Evolutionary conservation across 2,888 invertebrate genomes (phyloP), one percentile per base, ranked within the genome.

Genomic region (Linnaemya vulpina): DNA sequence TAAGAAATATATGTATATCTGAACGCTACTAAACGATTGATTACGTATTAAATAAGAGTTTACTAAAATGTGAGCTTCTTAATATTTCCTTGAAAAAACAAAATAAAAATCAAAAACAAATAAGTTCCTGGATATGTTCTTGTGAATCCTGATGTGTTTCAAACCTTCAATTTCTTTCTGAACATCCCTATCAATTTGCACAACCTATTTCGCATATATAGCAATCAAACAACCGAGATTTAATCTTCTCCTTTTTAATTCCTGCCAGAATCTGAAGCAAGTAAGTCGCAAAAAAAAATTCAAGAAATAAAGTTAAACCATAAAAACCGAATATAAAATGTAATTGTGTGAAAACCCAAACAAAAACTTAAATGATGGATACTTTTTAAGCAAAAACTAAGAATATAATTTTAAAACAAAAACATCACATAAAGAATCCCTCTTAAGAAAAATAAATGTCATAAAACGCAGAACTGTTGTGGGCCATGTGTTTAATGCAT

Each of bases 281-380:
- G 49, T 17, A 51, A 70, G 11, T 53, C 11, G 35, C 40, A 73
- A 67, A 58, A 51, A 67, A 58, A 51, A 51, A 74, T 55, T 3
- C 17, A 62, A 68, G 63, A 75, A 81, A 81, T 68, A 62, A 78
- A 84, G 77, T 77, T 77, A 65, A 68, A 68, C 63, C 80, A 74
- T 81, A 85, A 85, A 84, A 81, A 71, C 51, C 49, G 73, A 81
- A 77, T 74, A 81, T 77, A 77, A 81, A 85, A 78, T 65, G 67
- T 75, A 85, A 85, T 85, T 85, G 84, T 78, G 70, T 75, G 77
- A 77, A 81, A 76, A 55, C 46, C 62, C 30, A 35, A 58, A 58
- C 60, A 73, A 70, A 51, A 40, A 20, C 15, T 13, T 17, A 38
- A 63, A 22, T 15, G 63, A 78, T 65, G 79, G 71, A 71, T 53